A percentile compares a stretch with the other conserved stretches of the same genome.
Evolutionary conservation across 2,113 vertebrate species (phyloP).

Genomic region (Sphyrna mokarran): DNA sequence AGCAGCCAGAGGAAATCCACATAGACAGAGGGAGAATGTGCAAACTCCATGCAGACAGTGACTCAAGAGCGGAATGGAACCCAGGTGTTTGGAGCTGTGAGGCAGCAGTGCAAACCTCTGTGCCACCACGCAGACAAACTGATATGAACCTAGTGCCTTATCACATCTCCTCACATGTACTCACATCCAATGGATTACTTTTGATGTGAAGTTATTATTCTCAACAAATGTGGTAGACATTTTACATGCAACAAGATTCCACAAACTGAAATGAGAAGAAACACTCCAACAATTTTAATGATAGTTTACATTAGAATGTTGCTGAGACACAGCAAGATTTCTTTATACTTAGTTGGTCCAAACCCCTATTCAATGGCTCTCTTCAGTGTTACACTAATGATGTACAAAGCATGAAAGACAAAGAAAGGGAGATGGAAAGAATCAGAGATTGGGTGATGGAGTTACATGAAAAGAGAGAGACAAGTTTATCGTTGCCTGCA

Average conservation of each 20-base stretch:
- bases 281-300: background rate
- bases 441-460: background rate
- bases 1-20: too few species aligned
- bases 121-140: background rate
- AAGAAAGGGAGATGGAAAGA: background rate
- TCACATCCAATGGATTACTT: background rate
- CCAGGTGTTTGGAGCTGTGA: too few species aligned
- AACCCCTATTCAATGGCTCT: background rate
- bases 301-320: background rate
- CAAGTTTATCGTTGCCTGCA: background rate
- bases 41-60: too few species aligned
- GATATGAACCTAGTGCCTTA: background rate
- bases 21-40: too few species aligned
- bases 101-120: too few species aligned
- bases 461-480: background rate
- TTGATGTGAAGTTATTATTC: background rate
- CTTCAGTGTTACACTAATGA: background rate
- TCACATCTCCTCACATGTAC: background rate
- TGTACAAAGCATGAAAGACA: background rate
- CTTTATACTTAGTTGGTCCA: background rate
- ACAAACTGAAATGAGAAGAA: background rate
- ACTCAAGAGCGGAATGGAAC: too few species aligned
- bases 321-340: background rate
- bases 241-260: background rate
- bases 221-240: background rate